Evolutionary conservation across 2,113 vertebrate species (phyloP).

Genomic region (Serinus canaria): DNA sequence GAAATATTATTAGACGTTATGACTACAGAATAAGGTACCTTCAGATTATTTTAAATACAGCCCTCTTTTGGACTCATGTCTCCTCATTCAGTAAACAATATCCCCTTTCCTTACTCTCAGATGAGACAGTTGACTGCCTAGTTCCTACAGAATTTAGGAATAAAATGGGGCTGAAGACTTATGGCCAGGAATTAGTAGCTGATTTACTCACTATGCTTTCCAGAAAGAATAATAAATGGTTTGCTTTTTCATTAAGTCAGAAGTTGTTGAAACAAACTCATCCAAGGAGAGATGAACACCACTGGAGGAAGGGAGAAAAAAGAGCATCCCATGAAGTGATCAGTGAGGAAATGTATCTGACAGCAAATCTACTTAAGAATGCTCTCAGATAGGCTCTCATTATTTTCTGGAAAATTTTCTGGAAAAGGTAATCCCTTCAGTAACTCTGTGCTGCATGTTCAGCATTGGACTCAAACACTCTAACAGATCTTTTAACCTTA

Average conservation of each 20-base stretch:
- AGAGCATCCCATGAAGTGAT: accelerated
- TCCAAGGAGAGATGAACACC: neutral
- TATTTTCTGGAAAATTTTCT: neutral
- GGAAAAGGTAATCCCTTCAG: neutral
- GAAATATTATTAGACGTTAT: neutral
- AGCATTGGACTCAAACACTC: neutral
- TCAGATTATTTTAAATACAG: neutral
- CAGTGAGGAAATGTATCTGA: neutral
- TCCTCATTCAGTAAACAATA: neutral
- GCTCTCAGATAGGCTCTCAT: neutral
- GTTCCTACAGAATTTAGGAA: neutral
- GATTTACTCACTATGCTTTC: neutral
- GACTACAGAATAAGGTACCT: neutral
- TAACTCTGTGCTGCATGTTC: neutral
- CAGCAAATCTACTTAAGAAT: neutral
- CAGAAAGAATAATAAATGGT: neutral
- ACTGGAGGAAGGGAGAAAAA: neutral
- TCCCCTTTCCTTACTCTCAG: neutral
- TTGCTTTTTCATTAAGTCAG: neutral
- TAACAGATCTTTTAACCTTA: neutral
- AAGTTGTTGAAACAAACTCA: neutral
- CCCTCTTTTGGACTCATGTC: neutral
- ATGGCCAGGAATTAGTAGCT: neutral
- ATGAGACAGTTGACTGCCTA: neutral
- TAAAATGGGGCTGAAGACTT: neutral